Evolutionary conservation across 2,113 vertebrate genomes (phyloP).

Genomic region (Coryphaenoides rupestris): DNA sequence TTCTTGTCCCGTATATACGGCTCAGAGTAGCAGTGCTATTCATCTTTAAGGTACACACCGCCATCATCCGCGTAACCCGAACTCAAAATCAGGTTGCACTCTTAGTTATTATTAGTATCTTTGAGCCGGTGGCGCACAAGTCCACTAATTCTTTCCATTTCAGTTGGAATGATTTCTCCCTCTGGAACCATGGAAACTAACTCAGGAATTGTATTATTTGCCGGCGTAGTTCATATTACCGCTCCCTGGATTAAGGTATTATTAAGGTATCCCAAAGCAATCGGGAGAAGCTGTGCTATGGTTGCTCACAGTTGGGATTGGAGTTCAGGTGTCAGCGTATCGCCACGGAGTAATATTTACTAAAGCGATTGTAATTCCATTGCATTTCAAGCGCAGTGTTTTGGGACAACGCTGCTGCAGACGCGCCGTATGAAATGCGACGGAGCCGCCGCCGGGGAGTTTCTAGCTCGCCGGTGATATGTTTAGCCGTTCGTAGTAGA

Average conservation of each 20-base stretch:
- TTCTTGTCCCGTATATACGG: not conserved
- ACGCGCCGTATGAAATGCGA: not conserved
- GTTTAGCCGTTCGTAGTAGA: constrained; percentile 41
- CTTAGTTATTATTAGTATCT: not conserved
- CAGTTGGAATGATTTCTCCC: not conserved
- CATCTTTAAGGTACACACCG: not conserved
- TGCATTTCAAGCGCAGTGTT: not conserved
- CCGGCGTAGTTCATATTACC: too few relatives aligned
- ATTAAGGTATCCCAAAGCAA: too few relatives aligned
- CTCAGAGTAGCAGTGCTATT: not conserved
- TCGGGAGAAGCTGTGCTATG: too few relatives aligned
- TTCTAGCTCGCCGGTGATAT: constrained; percentile 12
- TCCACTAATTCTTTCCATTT: not conserved
- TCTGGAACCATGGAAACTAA: too few relatives aligned
- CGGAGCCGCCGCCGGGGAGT: not conserved
- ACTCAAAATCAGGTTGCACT: not conserved
- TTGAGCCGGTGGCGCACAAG: not conserved
- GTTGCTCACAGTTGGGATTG: too few relatives aligned
- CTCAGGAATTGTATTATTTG: too few relatives aligned
- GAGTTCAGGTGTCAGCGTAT: too few relatives aligned
- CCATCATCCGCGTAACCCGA: not conserved
- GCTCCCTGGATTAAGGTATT: too few relatives aligned
- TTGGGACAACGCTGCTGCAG: not conserved
- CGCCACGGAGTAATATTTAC: too few relatives aligned
- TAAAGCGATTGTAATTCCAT: too few relatives aligned